A percentile compares a stretch with the other conserved stretches of the same genome.
phyloP scores from a whole-genome alignment of 2,113 vertebrate genomes.

The Struthio camelus region DNA sequence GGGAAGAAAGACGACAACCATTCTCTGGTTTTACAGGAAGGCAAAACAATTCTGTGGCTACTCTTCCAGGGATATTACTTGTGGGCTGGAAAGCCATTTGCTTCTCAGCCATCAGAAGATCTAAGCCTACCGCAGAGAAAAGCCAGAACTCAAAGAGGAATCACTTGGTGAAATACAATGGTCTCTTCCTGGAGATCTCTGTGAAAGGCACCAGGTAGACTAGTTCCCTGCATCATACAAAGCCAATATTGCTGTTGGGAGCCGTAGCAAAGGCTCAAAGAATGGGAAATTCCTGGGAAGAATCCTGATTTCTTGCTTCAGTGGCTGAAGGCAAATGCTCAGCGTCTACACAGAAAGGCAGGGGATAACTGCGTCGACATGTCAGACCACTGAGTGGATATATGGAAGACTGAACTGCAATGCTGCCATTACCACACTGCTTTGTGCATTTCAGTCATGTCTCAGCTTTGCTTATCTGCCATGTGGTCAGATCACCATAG shows the following conservation, averaged over 20 bases:
- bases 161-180: neutral
- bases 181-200: neutral
- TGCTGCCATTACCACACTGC: neutral
- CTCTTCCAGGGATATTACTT: neutral
- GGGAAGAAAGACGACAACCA: neutral
- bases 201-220: neutral
- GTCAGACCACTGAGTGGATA: neutral
- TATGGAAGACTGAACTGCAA: neutral
- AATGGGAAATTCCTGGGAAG: neutral
- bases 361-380: neutral
- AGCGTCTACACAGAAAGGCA: neutral
- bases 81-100: neutral
- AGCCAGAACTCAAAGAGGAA: neutral
- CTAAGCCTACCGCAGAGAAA: neutral
- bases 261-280: neutral
- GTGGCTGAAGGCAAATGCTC: neutral
- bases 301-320: neutral
- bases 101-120: neutral
- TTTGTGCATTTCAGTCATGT: neutral
- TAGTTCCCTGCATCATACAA: neutral
- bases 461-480: constrained; percentile 5
- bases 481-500: neutral
- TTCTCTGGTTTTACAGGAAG: neutral
- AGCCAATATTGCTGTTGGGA: neutral
- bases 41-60: neutral